Conservation (phyloP, 2,888 invertebrate species). For the Eilema depressum region DNA sequence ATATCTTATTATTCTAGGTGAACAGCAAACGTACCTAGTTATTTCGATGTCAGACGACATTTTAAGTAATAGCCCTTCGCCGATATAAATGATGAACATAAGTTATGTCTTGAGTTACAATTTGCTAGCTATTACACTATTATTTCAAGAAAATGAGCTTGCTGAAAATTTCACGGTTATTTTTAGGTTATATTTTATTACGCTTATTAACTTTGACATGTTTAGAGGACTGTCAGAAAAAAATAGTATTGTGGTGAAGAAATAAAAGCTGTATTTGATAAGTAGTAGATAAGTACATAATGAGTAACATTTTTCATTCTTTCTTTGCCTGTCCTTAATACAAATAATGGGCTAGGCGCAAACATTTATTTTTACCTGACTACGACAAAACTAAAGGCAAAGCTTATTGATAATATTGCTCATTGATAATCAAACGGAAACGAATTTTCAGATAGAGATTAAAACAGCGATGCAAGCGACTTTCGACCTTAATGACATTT, state of each 20-base stretch:
- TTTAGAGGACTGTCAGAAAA: background rate
- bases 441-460: no score
- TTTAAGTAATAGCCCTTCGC: constrained; percentile 11
- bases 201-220: background rate
- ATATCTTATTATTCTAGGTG: constrained; percentile 4
- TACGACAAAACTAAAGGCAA: no score
- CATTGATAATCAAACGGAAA: no score
- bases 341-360: no score
- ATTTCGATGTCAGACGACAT: constrained; percentile 7
- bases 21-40: constrained; percentile 6
- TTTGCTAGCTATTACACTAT: constrained; percentile 17
- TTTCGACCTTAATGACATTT: no score
- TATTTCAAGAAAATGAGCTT: constrained; percentile 9
- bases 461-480: no score
- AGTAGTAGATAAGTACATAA: no score
- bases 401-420: no score
- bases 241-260: no score
- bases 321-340: background rate
- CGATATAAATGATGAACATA: constrained; percentile 16
- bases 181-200: background rate
- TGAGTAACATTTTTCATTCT: background rate
- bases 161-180: background rate
- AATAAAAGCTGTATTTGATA: no score
- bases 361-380: no score
- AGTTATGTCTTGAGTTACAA: constrained; percentile 13